A percentile compares a stretch with the other conserved stretches of the same genome.
phyloP scores from a whole-genome alignment of 2,113 vertebrate genomes.

The Chelonoidis abingdonii region DNA sequence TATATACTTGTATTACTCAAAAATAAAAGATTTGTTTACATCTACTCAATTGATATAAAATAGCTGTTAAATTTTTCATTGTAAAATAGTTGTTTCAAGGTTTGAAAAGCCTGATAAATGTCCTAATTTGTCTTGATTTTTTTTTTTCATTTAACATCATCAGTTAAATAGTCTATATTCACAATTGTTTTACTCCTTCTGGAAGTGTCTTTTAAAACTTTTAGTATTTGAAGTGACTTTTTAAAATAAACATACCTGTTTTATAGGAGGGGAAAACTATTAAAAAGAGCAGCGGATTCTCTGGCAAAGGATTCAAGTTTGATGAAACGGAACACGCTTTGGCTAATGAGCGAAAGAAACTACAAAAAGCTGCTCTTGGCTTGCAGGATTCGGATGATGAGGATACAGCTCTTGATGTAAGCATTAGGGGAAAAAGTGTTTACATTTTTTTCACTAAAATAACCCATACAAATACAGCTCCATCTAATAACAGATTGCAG shows the following conservation, averaged over 20 bases:
- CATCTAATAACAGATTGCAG: neutral
- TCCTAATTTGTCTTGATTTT: neutral
- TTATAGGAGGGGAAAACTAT: conserved; percentile 94
- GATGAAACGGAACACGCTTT: conserved; percentile 97
- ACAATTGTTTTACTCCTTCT: neutral
- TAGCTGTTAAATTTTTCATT: neutral
- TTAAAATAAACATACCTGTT: neutral
- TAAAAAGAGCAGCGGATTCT: conserved; percentile 98
- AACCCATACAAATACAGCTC: neutral
- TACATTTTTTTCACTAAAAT: neutral
- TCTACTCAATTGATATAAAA: neutral
- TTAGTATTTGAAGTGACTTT: neutral
- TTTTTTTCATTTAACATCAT: neutral
- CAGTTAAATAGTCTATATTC: neutral
- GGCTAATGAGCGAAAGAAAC: conserved; percentile 97
- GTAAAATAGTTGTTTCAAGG: neutral
- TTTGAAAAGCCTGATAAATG: neutral
- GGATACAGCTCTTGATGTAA: conserved; percentile 94
- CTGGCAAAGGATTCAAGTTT: conserved; percentile 99
- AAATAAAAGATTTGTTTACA: neutral
- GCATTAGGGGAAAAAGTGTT: conserved; percentile 51
- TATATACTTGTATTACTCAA: neutral
- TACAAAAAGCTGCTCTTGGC: conserved; percentile 97
- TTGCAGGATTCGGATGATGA: conserved; percentile 98
- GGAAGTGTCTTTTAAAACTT: neutral